Percentiles rank a stretch among this genome's conserved stretches.
These are phyloP conservation scores for Alaudala cheleensis DNA, from an alignment of 2,113 vertebrate species.

Conservation along the genomic window DNA sequence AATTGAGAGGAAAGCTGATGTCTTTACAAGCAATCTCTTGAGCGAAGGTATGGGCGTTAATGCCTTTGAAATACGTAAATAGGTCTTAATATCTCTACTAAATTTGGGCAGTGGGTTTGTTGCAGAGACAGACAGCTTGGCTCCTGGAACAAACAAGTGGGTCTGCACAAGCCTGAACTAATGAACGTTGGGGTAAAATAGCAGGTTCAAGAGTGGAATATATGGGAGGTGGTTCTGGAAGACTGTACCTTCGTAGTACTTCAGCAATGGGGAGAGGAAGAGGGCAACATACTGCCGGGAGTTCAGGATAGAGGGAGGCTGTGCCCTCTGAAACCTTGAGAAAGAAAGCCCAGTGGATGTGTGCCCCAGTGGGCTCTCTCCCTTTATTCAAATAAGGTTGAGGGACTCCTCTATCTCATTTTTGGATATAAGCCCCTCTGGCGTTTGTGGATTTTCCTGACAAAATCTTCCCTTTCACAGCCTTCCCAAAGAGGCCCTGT, in stretches of 20 bases:
- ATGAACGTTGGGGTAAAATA: neutral
- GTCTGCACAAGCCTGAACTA: neutral
- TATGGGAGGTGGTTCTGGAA: accelerated
- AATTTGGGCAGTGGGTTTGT: neutral
- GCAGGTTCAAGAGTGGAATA: neutral
- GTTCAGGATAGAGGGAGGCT: neutral
- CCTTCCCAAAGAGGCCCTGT: neutral
- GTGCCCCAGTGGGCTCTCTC: neutral
- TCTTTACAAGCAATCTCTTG: neutral
- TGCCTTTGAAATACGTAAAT: neutral
- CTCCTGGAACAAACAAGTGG: neutral
- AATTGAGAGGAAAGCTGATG: neutral
- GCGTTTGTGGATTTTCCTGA: neutral
- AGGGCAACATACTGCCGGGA: accelerated
- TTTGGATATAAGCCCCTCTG: neutral
- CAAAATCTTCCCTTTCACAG: neutral
- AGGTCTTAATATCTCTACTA: neutral
- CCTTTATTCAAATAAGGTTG: neutral
- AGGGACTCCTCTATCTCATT: neutral
- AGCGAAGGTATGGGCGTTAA: neutral
- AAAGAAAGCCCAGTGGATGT: accelerated
- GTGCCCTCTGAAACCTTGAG: accelerated
- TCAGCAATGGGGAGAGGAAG: neutral
- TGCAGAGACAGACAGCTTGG: neutral
- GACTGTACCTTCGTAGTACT: accelerated